Evolutionary conservation across 2,797 vertebrate genomes (phyloP).

Genomic region (Benthosema pterotum): DNA sequence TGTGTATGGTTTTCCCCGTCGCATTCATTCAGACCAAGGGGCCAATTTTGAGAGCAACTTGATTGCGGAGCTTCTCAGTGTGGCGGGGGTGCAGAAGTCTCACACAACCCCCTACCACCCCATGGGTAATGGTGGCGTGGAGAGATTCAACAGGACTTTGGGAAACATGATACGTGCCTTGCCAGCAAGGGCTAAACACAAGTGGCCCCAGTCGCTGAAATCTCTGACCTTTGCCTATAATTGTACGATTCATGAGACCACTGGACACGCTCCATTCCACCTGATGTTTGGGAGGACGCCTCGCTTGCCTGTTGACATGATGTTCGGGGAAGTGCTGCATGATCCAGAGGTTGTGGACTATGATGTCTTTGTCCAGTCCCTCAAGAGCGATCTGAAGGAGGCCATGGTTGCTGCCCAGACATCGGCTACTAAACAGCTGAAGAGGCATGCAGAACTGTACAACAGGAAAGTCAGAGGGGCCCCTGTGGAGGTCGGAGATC

Average conservation of each 20-base stretch:
- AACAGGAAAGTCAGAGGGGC: conserved; percentile 12
- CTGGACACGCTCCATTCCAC: conserved; percentile 20
- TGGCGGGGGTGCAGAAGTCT: conserved; percentile 20
- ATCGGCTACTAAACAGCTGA: conserved; percentile 6
- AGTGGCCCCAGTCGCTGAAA: conserved; percentile 19
- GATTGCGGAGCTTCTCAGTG: neutral
- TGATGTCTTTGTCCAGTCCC: conserved; percentile 15
- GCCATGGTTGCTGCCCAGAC: conserved; percentile 11
- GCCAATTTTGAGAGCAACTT: conserved; percentile 7
- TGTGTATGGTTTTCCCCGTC: conserved; percentile 1
- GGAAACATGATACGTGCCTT: conserved; percentile 18
- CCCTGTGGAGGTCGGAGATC: conserved; percentile 1
- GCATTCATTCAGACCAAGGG: conserved; percentile 11
- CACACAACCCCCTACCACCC: conserved; percentile 13
- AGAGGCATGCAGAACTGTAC: conserved; percentile 12
- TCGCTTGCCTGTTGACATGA: conserved; percentile 15
- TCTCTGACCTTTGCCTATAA: conserved; percentile 24
- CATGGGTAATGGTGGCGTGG: conserved; percentile 17
- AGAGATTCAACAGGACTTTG: conserved; percentile 8
- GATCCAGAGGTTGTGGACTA: conserved; percentile 7
- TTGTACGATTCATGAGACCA: conserved; percentile 22
- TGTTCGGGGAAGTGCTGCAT: conserved; percentile 14
- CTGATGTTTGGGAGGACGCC: conserved; percentile 27
- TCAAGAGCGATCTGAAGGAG: conserved; percentile 9
- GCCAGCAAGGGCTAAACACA: conserved; percentile 7